Evolutionary conservation across 2,888 invertebrate genomes (phyloP).

Genomic region (Eudemis profundana): DNA sequence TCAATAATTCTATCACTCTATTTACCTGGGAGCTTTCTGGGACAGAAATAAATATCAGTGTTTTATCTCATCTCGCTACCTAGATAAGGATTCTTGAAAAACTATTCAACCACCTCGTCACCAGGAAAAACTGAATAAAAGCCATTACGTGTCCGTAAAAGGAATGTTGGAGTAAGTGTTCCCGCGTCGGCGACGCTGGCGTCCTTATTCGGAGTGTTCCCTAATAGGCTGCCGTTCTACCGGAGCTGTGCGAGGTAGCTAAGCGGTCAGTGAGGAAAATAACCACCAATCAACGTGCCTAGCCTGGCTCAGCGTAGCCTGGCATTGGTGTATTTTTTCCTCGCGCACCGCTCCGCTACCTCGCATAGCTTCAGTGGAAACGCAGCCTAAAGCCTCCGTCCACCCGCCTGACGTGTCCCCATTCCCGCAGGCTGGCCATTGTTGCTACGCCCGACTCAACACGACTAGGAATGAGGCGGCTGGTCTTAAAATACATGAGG

Average conservation of each 20-base stretch:
- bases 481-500: constrained; percentile 28
- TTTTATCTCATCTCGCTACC: constrained; percentile 1
- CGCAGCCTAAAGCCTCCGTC: constrained; percentile 54
- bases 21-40: background rate
- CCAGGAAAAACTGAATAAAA: constrained; percentile 35
- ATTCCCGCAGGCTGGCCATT: constrained; percentile 47
- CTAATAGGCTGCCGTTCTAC: no score
- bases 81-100: constrained; percentile 29
- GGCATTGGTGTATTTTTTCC: no score
- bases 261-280: no score
- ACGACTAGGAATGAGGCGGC: constrained; percentile 26
- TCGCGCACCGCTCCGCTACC: no score
- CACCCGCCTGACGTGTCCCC: constrained; percentile 53
- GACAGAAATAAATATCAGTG: constrained; percentile 4
- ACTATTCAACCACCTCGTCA: constrained; percentile 8
- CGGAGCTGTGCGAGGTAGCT: no score
- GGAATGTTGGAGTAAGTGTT: constrained; percentile 44
- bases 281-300: no score
- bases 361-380: no score
- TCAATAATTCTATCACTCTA: background rate
- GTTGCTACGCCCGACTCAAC: constrained; percentile 18
- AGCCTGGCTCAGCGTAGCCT: no score
- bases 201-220: constrained; percentile 60
- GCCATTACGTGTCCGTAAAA: constrained; percentile 34
- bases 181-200: no score